phyloP scores from a whole-genome alignment of 1,140 invertebrate species.

The Zaprionus vittiger region DNA sequence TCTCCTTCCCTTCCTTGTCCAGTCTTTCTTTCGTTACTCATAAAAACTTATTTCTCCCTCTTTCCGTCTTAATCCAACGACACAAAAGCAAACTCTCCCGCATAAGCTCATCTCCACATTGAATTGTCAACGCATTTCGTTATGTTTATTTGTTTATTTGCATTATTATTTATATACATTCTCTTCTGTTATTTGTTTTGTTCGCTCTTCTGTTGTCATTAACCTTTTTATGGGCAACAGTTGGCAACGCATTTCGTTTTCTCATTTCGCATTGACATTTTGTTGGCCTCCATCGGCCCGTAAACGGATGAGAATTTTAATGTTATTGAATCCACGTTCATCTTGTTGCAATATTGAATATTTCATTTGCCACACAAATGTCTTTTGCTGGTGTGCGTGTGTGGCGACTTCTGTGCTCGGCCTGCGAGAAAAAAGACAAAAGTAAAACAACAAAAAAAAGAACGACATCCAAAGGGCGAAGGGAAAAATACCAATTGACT shows the following conservation, averaged over 20 bases:
- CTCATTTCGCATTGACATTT: constrained; percentile 43
- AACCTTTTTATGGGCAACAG: constrained; percentile 72
- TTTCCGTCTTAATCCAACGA: neutral
- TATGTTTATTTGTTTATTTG: constrained; percentile 25
- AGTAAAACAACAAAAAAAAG: constrained; percentile 32
- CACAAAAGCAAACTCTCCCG: neutral
- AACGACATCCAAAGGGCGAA: constrained; percentile 1
- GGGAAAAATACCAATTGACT: constrained; percentile 74
- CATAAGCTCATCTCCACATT: constrained; percentile 1
- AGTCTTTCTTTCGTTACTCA: neutral
- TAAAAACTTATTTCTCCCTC: constrained; percentile 9
- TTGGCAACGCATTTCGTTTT: constrained; percentile 41
- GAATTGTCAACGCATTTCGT: constrained; percentile 19
- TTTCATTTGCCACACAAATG: constrained; percentile 72
- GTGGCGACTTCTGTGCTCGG: constrained; percentile 11
- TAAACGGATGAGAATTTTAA: constrained; percentile 59
- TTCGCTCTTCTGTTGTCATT: constrained; percentile 51
- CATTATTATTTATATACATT: neutral
- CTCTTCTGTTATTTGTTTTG: constrained; percentile 43
- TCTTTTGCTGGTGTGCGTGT: constrained; percentile 47
- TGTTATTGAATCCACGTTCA: constrained; percentile 68
- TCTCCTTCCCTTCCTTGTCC: neutral
- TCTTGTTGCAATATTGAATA: constrained; percentile 77
- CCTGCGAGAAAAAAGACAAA: constrained; percentile 38
- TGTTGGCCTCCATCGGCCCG: constrained; percentile 32